phyloP scores from a whole-genome alignment of 2,888 invertebrate genomes.

The Himalopsyche anomala region DNA sequence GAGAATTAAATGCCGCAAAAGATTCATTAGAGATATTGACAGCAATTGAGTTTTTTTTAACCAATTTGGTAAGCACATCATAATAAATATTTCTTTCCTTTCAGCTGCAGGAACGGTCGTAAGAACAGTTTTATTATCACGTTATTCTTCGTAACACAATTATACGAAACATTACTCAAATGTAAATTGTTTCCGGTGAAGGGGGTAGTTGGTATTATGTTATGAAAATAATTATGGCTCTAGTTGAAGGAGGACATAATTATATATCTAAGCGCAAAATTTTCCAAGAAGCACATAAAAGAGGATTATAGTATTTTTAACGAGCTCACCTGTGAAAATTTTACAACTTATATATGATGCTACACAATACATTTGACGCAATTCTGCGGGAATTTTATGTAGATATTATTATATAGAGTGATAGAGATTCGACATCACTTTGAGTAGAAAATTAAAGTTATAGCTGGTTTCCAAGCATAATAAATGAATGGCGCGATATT shows the following conservation, averaged over 20 bases:
- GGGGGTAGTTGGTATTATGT: neutral
- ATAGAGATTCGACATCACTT: too few species aligned
- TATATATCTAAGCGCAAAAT: neutral
- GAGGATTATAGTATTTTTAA: neutral
- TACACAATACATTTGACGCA: neutral
- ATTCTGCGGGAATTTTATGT: neutral
- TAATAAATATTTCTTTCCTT: too few species aligned
- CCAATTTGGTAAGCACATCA: too few species aligned
- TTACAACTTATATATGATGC: neutral
- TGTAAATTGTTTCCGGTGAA: neutral
- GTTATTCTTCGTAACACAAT: neutral
- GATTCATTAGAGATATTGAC: too few species aligned
- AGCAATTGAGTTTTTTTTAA: too few species aligned
- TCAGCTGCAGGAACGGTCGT: too few species aligned
- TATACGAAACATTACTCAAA: neutral
- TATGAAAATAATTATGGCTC: neutral
- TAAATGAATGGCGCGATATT: too few species aligned
- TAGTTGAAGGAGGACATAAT: neutral
- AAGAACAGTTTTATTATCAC: neutral
- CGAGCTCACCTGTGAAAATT: neutral
- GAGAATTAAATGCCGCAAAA: too few species aligned
- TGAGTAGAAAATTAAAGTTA: too few species aligned
- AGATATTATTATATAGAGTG: too few species aligned
- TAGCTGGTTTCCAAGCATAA: too few species aligned
- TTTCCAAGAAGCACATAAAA: neutral